phyloP scores from a whole-genome alignment of 2,113 vertebrate species.

The Tonatia bakeri region DNA sequence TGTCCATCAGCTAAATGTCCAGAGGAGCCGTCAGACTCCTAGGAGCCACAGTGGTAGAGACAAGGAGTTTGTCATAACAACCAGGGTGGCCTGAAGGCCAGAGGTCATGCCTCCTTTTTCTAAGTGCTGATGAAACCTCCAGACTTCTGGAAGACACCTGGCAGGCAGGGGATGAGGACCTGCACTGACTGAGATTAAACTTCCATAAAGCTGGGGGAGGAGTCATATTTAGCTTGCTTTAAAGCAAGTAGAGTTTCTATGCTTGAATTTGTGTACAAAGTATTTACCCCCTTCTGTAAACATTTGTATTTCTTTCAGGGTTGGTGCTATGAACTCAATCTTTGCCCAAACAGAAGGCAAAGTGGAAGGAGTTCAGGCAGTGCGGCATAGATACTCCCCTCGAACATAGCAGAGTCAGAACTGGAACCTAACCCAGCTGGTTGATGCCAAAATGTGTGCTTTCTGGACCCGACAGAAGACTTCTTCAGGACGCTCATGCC shows the following conservation, averaged over 20 bases:
- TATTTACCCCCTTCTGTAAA: not conserved
- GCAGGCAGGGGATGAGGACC: not conserved
- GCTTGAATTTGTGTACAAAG: not conserved
- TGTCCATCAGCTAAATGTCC: not conserved
- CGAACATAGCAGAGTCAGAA: no score
- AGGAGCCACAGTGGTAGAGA: not conserved
- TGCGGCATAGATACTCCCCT: not conserved
- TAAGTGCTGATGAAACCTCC: not conserved
- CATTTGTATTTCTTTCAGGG: not conserved
- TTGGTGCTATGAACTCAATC: not conserved
- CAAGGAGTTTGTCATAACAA: not conserved
- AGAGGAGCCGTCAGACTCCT: not conserved
- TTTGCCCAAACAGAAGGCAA: not conserved
- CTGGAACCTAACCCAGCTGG: accelerated
- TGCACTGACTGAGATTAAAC: not conserved
- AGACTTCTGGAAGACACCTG: not conserved
- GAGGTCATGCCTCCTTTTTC: not conserved
- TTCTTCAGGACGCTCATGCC: not conserved
- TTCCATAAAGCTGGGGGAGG: not conserved
- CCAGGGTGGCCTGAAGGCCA: not conserved
- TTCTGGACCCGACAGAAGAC: not conserved
- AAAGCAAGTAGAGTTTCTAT: not conserved
- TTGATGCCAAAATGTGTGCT: not conserved
- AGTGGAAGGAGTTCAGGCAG: not conserved
- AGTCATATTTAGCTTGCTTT: not conserved